Conservation (phyloP, 2,797 vertebrate species). For the Coregonus ussuriensis region DNA sequence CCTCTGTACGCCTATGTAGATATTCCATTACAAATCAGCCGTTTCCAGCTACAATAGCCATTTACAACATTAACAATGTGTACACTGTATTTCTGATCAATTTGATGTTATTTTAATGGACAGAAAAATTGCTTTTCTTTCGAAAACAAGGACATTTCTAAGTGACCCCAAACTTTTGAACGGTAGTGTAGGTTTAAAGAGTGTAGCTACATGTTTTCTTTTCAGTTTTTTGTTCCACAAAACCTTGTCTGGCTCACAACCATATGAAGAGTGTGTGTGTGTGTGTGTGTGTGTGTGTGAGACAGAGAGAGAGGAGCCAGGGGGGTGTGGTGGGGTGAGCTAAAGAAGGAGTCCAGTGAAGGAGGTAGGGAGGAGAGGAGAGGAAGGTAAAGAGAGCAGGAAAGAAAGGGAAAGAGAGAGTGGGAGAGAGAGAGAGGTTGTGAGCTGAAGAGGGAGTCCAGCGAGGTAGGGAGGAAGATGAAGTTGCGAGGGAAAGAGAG, state of each 20-base stretch:
- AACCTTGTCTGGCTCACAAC: not conserved
- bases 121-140: no score
- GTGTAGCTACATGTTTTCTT: not conserved
- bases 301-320: not conserved
- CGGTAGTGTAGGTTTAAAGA: not conserved
- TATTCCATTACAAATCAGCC: no score
- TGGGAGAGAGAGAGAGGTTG: not conserved
- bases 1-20: no score
- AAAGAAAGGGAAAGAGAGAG: not conserved
- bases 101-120: no score
- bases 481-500: not conserved
- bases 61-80: no score
- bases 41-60: no score
- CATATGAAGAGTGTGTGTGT: not conserved
- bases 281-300: not conserved
- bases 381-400: not conserved
- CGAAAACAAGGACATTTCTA: no score
- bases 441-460: no score
- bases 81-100: no score
- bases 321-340: not conserved
- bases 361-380: not conserved
- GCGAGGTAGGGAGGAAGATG: no score
- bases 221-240: not conserved
- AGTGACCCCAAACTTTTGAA: no score
- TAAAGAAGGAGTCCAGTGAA: not conserved